These are phyloP conservation scores for Lucilia sericata DNA, from an alignment of 1,140 invertebrate genomes.

Conservation along the genomic window DNA sequence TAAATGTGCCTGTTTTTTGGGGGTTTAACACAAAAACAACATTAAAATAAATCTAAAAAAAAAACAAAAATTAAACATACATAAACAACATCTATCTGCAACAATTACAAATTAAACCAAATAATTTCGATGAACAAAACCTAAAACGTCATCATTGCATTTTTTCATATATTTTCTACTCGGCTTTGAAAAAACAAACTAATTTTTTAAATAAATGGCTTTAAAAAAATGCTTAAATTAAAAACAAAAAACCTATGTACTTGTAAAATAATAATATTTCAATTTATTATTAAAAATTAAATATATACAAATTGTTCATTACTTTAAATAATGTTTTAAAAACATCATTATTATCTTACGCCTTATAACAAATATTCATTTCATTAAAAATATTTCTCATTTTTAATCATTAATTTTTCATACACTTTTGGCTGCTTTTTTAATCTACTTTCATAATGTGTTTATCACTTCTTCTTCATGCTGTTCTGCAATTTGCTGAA, in stretches of 20 bases:
- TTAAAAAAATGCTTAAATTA: neutral
- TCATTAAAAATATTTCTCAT: neutral
- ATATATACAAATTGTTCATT: neutral
- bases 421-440: conserved; percentile 24
- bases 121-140: neutral
- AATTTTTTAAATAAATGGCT: neutral
- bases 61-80: conserved; percentile 34
- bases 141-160: neutral
- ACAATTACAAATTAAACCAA: conserved; percentile 19
- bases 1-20: conserved; percentile 48
- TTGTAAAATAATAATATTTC: neutral
- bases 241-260: neutral
- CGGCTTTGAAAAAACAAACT: neutral
- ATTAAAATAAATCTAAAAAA: conserved; percentile 17
- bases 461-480: neutral
- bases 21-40: conserved; percentile 46
- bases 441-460: conserved; percentile 10
- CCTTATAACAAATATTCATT: neutral
- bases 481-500: neutral
- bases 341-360: neutral
- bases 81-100: conserved; percentile 28
- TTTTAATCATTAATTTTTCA: neutral
- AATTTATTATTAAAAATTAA: neutral
- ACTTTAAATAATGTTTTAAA: neutral
- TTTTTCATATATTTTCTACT: neutral